Percentiles rank a stretch among this genome's conserved stretches.
phyloP scores from a whole-genome alignment of 2,797 vertebrate genomes.

The Margarornis squamiger region DNA sequence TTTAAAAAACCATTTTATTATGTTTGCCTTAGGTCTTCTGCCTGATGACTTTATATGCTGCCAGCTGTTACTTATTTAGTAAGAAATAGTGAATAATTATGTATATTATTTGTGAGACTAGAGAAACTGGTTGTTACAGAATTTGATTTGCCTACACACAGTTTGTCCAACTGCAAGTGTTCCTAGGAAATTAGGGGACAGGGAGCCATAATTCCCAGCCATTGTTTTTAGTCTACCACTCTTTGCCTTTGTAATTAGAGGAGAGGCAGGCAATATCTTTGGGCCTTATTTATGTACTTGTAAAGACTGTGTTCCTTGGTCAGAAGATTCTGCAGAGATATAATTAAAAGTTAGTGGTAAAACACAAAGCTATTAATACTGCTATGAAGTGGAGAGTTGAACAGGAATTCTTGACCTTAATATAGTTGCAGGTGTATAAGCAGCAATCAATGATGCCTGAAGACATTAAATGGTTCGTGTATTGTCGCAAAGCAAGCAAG shows the following conservation, averaged over 20 bases:
- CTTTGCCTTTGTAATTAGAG: not conserved
- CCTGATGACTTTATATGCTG: not conserved
- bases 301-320: not conserved
- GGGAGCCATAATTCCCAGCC: not conserved
- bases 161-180: not conserved
- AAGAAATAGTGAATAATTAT: not conserved
- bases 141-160: not conserved
- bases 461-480: not conserved
- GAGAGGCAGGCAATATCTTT: not conserved
- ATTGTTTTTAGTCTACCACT: not conserved
- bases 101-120: not conserved
- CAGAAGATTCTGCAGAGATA: not conserved
- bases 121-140: not conserved
- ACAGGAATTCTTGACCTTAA: not conserved
- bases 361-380: slow-evolving; percentile 17
- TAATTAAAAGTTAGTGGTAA: slow-evolving; percentile 21
- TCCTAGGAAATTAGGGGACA: not conserved
- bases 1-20: not conserved
- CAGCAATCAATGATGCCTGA: slow-evolving; percentile 30
- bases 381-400: not conserved
- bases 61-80: slow-evolving; percentile 1
- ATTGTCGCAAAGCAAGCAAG: not conserved
- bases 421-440: not conserved
- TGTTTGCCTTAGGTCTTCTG: slow-evolving; percentile 22
- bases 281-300: not conserved